These are phyloP conservation scores for Lepus europaeus DNA, from an alignment of 2,113 vertebrate genomes.

Conservation along the genomic window DNA sequence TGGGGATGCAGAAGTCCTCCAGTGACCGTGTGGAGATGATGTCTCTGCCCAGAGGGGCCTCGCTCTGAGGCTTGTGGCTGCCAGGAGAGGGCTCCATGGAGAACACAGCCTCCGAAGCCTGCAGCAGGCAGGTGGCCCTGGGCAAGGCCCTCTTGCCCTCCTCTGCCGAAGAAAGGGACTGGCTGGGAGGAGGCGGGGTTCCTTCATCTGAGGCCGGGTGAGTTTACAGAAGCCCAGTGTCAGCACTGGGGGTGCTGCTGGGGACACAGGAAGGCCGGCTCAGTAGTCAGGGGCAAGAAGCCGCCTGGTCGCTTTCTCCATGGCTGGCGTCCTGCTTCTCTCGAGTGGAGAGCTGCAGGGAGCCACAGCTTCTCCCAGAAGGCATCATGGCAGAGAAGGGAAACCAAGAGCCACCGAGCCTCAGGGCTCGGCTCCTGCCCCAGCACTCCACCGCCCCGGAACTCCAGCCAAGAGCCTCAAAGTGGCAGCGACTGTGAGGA, in stretches of 20 bases:
- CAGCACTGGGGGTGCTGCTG: rapidly evolving
- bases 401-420: not conserved
- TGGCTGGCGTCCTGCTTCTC: not conserved
- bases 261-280: rapidly evolving
- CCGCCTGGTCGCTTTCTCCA: not conserved
- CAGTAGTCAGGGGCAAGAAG: rapidly evolving
- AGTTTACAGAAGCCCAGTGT: not conserved
- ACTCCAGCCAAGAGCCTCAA: no score
- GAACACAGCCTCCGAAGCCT: rapidly evolving
- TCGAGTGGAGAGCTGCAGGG: not conserved
- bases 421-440: no score
- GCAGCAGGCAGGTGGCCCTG: no score
- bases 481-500: no score
- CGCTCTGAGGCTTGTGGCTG: not conserved
- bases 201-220: not conserved
- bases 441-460: no score
- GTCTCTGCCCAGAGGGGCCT: not conserved
- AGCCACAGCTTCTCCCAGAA: not conserved
- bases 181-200: no score
- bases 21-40: no score
- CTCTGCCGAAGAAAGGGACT: not conserved
- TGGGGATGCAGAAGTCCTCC: not conserved
- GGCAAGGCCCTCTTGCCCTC: not conserved
- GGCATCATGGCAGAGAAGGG: not conserved
- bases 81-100: not conserved